Percentiles rank a stretch among this genome's conserved stretches.
phyloP scores from a whole-genome alignment of 2,888 invertebrate genomes.

The Pandemis cinnamomeana region DNA sequence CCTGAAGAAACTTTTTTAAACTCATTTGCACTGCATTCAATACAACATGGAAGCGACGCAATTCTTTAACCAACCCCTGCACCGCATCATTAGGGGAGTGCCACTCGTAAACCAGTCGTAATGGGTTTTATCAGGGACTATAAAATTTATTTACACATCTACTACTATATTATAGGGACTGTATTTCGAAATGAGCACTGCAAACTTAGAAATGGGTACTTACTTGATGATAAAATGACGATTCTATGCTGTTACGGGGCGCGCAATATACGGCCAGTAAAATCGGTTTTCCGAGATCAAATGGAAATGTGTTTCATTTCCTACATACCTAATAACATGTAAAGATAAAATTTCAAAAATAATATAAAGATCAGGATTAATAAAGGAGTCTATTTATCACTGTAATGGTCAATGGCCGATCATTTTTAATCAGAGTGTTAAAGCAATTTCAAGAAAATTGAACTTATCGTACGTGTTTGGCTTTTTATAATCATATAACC shows the following conservation, averaged over 20 bases:
- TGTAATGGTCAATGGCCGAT: no score
- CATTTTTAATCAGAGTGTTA: no score
- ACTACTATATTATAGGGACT: constrained; percentile 63
- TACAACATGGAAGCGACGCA: constrained; percentile 26
- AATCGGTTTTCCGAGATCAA: neutral
- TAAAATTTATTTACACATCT: constrained; percentile 80
- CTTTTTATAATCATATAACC: no score
- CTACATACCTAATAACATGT: neutral
- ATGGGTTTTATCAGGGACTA: constrained; percentile 79
- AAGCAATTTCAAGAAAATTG: no score
- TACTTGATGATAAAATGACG: constrained; percentile 45
- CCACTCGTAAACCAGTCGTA: constrained; percentile 75
- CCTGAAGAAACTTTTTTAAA: constrained; percentile 30
- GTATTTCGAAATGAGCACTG: constrained; percentile 62
- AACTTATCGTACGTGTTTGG: no score
- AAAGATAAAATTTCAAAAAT: no score
- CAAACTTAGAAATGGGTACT: constrained; percentile 44
- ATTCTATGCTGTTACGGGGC: constrained; percentile 24
- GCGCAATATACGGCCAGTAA: neutral
- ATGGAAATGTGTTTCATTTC: neutral
- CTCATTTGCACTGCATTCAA: constrained; percentile 41
- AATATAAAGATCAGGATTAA: no score
- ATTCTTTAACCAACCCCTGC: constrained; percentile 54
- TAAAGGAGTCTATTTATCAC: no score
- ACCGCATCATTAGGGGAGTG: constrained; percentile 79